Evolutionary conservation across 1,140 invertebrate genomes (phyloP).

Genomic region (Drosophila ohnishii): DNA sequence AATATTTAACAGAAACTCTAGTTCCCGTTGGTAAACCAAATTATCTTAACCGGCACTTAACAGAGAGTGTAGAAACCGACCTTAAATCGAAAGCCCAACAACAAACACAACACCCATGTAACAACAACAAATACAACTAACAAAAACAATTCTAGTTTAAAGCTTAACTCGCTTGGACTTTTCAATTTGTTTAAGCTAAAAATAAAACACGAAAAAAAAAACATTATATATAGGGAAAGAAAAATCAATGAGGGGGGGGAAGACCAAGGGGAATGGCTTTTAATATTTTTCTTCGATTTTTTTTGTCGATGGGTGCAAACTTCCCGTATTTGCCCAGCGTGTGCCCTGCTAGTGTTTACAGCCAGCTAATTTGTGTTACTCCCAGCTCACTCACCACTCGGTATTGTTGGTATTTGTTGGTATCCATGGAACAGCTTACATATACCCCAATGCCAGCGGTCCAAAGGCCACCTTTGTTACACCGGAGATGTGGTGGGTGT

Average conservation of each 20-base stretch:
- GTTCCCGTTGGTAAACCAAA: neutral
- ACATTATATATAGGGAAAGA: neutral
- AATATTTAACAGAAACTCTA: neutral
- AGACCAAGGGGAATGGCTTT: neutral
- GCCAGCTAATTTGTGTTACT: conserved; percentile 59
- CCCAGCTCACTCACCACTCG: neutral
- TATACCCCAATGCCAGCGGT: neutral
- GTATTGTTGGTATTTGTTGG: no score
- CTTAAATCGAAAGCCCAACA: conserved; percentile 23
- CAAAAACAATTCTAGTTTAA: conserved; percentile 51
- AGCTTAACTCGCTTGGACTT: conserved; percentile 53
- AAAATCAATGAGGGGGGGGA: conserved; percentile 25
- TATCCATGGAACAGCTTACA: no score
- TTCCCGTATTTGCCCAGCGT: conserved; percentile 68
- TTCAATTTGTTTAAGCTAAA: conserved; percentile 52
- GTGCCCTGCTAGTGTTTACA: conserved; percentile 48
- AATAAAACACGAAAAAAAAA: conserved; percentile 37
- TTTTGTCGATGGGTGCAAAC: conserved; percentile 39
- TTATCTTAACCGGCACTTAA: neutral
- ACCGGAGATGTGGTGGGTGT: conserved; percentile 14
- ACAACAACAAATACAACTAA: conserved; percentile 29
- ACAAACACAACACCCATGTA: conserved; percentile 12
- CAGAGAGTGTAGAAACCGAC: neutral
- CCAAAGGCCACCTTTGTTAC: conserved; percentile 17
- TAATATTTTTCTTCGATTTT: conserved; percentile 11